Conservation (phyloP, 2,113 vertebrate species). For the Synchiropus splendidus region DNA sequence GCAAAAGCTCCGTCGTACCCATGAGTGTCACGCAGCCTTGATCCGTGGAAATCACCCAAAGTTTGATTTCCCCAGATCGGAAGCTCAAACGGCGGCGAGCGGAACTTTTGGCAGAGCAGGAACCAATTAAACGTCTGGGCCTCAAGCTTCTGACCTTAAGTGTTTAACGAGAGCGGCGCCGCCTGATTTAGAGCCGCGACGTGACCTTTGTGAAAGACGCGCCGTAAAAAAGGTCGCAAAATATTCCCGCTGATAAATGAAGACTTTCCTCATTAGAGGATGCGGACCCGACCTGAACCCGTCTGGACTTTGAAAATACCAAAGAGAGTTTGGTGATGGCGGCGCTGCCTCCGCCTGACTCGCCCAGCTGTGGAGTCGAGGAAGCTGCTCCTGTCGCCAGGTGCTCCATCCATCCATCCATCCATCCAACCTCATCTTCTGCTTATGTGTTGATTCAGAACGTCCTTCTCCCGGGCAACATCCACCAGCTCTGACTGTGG, state of each 20-base stretch:
- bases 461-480: no score
- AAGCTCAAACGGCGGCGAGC: neutral
- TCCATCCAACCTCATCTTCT: no score
- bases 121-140: constrained; percentile 32
- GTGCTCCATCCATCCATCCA: no score
- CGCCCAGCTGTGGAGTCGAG: no score
- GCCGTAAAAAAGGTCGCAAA: constrained; percentile 34
- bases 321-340: no score
- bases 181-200: constrained; percentile 34
- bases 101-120: constrained; percentile 11
- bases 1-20: no score
- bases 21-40: no score
- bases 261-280: constrained; percentile 1
- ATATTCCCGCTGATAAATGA: constrained; percentile 31
- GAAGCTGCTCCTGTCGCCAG: no score
- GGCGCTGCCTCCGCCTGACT: no score
- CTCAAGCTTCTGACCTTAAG: constrained; percentile 37
- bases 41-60: neutral
- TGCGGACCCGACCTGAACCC: constrained; percentile 4
- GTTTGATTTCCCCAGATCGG: constrained; percentile 12
- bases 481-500: no score
- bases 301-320: constrained; percentile 3
- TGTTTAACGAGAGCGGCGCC: constrained; percentile 13
- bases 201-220: constrained; percentile 33
- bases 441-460: no score